Conservation (phyloP, 1,140 invertebrate species). For the Sitodiplosis mosellana region DNA sequence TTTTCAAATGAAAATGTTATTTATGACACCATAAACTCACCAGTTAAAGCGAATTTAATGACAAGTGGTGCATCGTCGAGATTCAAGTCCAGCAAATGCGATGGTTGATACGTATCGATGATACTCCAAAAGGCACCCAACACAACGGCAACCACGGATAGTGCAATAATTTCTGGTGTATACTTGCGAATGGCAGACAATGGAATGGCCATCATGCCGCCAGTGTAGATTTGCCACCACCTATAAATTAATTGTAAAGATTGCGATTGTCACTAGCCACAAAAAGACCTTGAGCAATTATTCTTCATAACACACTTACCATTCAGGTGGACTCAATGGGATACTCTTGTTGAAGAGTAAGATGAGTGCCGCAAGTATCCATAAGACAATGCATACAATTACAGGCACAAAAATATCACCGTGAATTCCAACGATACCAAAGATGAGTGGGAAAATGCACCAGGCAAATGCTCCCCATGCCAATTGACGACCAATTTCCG, state of each 20-base stretch:
- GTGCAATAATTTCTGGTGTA: conserved; percentile 44
- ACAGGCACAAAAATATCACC: background rate
- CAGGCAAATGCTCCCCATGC: conserved; percentile 55
- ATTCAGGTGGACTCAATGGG: conserved; percentile 57
- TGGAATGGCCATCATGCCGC: conserved; percentile 47
- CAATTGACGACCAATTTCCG: conserved; percentile 62
- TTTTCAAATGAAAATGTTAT: background rate
- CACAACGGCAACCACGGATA: conserved; percentile 46
- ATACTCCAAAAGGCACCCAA: conserved; percentile 60
- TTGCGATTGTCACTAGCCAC: too few species aligned
- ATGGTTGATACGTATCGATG: conserved; percentile 41
- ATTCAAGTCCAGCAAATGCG: background rate
- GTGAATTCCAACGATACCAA: background rate
- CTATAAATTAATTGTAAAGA: too few species aligned
- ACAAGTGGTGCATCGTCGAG: background rate
- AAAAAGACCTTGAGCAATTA: too few species aligned
- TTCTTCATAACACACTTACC: too few species aligned
- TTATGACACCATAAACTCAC: background rate
- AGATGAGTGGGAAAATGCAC: background rate
- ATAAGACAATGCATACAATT: background rate
- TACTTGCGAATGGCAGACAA: conserved; percentile 54
- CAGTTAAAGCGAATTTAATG: background rate
- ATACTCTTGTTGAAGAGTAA: conserved; percentile 29
- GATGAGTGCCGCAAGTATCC: background rate
- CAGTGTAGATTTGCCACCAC: conserved; percentile 8